Conservation (phyloP, 2,888 invertebrate genomes). For the Epistrophe eligans region DNA sequence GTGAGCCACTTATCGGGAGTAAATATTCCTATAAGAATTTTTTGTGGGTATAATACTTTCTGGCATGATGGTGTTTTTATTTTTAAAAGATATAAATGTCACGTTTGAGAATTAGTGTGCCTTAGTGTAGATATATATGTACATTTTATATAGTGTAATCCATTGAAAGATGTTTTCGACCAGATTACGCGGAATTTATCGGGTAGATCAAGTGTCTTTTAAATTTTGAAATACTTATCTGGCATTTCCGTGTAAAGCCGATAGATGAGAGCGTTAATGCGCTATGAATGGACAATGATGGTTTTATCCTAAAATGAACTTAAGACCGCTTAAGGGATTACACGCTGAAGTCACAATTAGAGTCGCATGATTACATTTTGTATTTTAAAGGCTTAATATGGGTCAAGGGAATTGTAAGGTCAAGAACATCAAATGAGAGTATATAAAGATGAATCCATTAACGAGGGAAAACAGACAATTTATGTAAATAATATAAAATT, state of each 20-base stretch:
- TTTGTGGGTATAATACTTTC: not conserved
- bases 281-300: constrained; percentile 23
- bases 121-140: not conserved
- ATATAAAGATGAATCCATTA: not conserved
- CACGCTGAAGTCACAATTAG: constrained; percentile 70
- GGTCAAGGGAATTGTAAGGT: constrained; percentile 56
- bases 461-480: not conserved
- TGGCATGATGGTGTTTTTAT: not conserved
- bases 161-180: constrained; percentile 59
- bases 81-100: constrained; percentile 58
- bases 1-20: constrained; percentile 70
- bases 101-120: constrained; percentile 43
- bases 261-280: constrained; percentile 50
- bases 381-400: constrained; percentile 51
- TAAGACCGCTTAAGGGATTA: constrained; percentile 69
- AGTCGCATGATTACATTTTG: constrained; percentile 63
- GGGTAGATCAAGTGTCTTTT: constrained; percentile 62
- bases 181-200: constrained; percentile 74
- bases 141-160: constrained; percentile 59
- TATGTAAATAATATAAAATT: not conserved
- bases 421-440: not conserved
- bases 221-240: constrained; percentile 64
- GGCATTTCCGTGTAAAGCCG: constrained; percentile 66
- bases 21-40: constrained; percentile 39
- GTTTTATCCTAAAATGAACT: constrained; percentile 34